These are phyloP conservation scores for Phylloscopus collybita DNA, from an alignment of 2,797 vertebrate genomes.

Conservation along the genomic window DNA sequence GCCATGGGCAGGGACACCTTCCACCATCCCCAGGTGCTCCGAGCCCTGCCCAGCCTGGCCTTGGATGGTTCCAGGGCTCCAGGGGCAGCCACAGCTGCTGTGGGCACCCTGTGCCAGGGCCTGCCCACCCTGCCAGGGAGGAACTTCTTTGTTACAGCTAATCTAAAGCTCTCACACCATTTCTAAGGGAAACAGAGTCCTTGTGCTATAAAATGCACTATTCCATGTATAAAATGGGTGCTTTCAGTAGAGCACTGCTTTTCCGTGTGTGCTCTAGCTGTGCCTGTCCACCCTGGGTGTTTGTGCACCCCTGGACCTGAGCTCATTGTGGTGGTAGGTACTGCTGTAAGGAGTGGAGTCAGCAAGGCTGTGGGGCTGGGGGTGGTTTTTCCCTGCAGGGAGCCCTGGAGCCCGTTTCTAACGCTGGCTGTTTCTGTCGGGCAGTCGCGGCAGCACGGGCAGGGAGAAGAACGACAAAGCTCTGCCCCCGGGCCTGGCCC, in stretches of 20 bases:
- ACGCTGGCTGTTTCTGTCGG: neutral
- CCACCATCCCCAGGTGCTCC: accelerated
- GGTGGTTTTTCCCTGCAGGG: accelerated
- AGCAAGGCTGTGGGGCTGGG: neutral
- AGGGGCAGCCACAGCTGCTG: neutral
- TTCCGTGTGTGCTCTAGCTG: neutral
- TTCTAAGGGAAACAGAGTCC: neutral
- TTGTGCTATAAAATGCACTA: accelerated
- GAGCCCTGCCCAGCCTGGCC: accelerated
- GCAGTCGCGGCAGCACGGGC: conserved; percentile 82
- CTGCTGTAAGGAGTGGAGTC: accelerated
- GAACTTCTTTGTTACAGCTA: neutral
- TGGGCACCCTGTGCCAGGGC: neutral
- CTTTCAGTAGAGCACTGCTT: neutral
- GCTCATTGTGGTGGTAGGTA: neutral
- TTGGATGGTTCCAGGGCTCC: neutral
- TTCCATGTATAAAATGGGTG: accelerated
- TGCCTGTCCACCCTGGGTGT: neutral
- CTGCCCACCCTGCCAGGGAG: accelerated
- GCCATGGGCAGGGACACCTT: neutral
- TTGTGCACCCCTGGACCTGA: neutral
- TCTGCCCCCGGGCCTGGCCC: conserved; percentile 74
- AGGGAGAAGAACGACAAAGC: conserved; percentile 91
- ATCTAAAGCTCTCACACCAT: neutral
- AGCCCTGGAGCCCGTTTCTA: accelerated